Conservation (phyloP, 2,888 invertebrate genomes). For the Neoaliturus tenellus region DNA sequence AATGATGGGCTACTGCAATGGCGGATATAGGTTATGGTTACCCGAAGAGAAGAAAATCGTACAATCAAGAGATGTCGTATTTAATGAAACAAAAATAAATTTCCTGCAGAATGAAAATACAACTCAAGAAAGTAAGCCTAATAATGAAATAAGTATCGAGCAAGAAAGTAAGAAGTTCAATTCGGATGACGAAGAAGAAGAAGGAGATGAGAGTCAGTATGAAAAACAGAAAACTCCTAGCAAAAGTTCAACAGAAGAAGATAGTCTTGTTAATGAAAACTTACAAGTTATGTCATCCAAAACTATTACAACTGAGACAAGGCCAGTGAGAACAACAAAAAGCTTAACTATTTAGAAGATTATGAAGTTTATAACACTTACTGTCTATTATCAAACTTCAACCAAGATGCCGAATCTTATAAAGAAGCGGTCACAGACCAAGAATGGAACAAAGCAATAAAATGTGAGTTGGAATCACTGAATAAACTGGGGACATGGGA, state of each 20-base stretch:
- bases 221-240: too few relatives aligned
- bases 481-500: conserved; percentile 58
- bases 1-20: conserved; percentile 58
- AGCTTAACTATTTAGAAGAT: conserved; percentile 41
- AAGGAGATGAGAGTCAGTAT: background rate
- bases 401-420: conserved; percentile 51
- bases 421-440: conserved; percentile 52
- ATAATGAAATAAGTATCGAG: background rate
- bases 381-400: conserved; percentile 42
- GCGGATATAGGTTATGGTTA: conserved; percentile 38
- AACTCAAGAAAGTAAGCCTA: background rate
- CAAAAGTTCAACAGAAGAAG: too few relatives aligned
- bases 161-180: background rate
- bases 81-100: conserved; percentile 51
- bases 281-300: background rate
- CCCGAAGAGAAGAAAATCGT: conserved; percentile 51
- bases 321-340: background rate
- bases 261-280: background rate
- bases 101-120: conserved; percentile 35
- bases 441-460: conserved; percentile 57
- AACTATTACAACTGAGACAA: conserved; percentile 31
- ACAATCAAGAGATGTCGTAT: conserved; percentile 55
- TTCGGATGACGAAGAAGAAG: background rate
- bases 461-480: conserved; percentile 56
- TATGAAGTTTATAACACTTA: conserved; percentile 60